Evolutionary conservation across 1,140 invertebrate species (phyloP).

Genomic region (Drosophila neocordata): DNA sequence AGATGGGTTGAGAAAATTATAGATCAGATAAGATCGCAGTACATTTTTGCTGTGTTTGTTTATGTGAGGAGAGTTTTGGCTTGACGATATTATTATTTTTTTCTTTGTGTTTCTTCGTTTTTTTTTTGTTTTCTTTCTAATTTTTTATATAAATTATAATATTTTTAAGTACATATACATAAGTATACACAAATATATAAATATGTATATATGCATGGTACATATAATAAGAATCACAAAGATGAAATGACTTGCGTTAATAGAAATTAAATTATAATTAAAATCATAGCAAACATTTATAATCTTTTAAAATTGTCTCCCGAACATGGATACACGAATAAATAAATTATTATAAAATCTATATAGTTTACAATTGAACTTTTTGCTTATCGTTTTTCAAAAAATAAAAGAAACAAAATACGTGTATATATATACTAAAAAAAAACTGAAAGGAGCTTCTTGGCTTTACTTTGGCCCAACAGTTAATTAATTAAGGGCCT

Average conservation of each 20-base stretch:
- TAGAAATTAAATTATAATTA: slow-evolving; percentile 39
- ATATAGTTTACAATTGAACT: slow-evolving; percentile 60
- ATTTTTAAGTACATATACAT: slow-evolving; percentile 26
- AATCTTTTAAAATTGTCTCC: slow-evolving; percentile 27
- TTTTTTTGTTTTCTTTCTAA: background rate
- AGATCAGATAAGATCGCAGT: slow-evolving; percentile 13
- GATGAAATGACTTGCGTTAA: slow-evolving; percentile 68
- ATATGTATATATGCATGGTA: slow-evolving; percentile 21
- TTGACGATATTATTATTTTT: background rate
- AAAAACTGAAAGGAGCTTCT: slow-evolving; percentile 13
- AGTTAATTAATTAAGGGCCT: background rate
- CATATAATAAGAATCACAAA: slow-evolving; percentile 64
- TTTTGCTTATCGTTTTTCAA: slow-evolving; percentile 44
- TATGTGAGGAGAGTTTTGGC: slow-evolving; percentile 1
- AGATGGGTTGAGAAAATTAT: slow-evolving; percentile 15
- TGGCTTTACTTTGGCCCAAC: slow-evolving; percentile 3
- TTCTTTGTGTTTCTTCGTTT: background rate
- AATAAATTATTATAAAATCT: slow-evolving; percentile 55
- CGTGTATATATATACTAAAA: background rate
- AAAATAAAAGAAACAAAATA: background rate
- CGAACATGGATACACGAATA: slow-evolving; percentile 31
- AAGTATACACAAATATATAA: slow-evolving; percentile 26
- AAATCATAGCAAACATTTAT: slow-evolving; percentile 29
- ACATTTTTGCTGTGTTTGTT: slow-evolving; percentile 6
- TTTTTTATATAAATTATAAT: background rate